Conservation (phyloP, 2,888 invertebrate genomes). For the Thymelicus sylvestris region DNA sequence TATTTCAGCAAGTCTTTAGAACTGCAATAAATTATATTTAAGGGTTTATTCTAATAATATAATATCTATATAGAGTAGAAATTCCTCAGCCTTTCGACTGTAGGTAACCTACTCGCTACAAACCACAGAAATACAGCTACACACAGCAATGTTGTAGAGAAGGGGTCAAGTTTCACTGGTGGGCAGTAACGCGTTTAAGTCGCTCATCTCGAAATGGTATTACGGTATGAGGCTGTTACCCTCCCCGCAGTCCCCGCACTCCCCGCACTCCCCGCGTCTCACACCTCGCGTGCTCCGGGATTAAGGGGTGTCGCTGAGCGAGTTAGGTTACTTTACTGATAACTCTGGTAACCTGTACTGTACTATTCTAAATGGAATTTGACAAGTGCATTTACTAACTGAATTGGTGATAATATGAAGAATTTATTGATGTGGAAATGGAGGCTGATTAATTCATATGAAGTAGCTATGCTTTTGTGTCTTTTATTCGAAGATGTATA, state of each 20-base stretch:
- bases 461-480: too few relatives aligned
- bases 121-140: background rate
- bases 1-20: too few relatives aligned
- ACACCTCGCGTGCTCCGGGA: slow-evolving; percentile 51
- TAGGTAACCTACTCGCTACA: background rate
- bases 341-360: slow-evolving; percentile 14
- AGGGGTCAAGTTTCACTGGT: slow-evolving; percentile 59
- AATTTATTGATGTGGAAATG: too few relatives aligned
- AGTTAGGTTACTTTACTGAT: slow-evolving; percentile 40
- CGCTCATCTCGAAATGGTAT: slow-evolving; percentile 83
- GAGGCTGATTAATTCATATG: too few relatives aligned
- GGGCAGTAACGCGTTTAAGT: slow-evolving; percentile 78
- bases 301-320: slow-evolving; percentile 66
- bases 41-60: too few relatives aligned
- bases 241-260: slow-evolving; percentile 39
- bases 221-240: slow-evolving; percentile 69
- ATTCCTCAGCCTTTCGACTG: background rate
- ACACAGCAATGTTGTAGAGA: slow-evolving; percentile 1
- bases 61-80: too few relatives aligned
- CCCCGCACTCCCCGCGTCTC: slow-evolving; percentile 49
- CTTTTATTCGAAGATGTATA: too few relatives aligned
- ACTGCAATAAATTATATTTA: too few relatives aligned
- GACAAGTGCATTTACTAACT: slow-evolving; percentile 15
- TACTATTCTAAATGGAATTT: slow-evolving; percentile 21
- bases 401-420: background rate